Evolutionary conservation across 1,140 invertebrate species (phyloP).

Genomic region (Propsilocerus akamusi): DNA sequence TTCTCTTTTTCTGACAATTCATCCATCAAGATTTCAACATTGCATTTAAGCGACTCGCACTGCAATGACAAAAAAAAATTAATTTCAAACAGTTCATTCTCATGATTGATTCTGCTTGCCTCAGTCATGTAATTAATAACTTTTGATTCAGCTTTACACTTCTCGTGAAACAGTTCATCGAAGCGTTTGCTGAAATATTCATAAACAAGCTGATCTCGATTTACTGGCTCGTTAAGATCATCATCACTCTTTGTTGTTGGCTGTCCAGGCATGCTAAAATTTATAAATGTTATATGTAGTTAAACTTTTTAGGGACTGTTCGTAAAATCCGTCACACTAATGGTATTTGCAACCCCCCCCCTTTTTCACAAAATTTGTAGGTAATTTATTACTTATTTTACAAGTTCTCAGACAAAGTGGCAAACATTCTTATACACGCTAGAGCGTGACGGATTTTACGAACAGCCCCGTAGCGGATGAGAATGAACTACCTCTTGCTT

Average conservation of each 20-base stretch:
- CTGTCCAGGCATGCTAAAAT: no score
- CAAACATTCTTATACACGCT: no score
- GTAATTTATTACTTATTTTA: no score
- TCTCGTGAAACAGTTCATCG: conserved; percentile 17
- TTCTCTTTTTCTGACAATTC: conserved; percentile 25
- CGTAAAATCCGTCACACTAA: no score
- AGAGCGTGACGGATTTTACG: no score
- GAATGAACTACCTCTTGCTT: background rate
- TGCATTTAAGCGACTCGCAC: conserved; percentile 17
- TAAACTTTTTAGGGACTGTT: no score
- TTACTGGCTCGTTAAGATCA: background rate
- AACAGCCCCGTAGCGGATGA: no score
- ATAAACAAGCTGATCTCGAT: conserved; percentile 19
- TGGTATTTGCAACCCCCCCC: no score
- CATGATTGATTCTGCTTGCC: background rate
- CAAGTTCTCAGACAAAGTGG: no score
- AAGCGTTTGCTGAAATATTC: conserved; percentile 19
- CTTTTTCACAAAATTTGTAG: no score
- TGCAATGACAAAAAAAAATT: background rate
- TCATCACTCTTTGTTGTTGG: background rate
- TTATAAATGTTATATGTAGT: no score
- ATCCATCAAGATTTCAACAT: conserved; percentile 19
- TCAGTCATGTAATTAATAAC: conserved; percentile 16
- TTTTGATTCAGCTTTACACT: conserved; percentile 18
- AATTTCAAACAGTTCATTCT: background rate